These are phyloP conservation scores for Sylvietta virens DNA, from an alignment of 2,113 vertebrate genomes.

Conservation along the genomic window DNA sequence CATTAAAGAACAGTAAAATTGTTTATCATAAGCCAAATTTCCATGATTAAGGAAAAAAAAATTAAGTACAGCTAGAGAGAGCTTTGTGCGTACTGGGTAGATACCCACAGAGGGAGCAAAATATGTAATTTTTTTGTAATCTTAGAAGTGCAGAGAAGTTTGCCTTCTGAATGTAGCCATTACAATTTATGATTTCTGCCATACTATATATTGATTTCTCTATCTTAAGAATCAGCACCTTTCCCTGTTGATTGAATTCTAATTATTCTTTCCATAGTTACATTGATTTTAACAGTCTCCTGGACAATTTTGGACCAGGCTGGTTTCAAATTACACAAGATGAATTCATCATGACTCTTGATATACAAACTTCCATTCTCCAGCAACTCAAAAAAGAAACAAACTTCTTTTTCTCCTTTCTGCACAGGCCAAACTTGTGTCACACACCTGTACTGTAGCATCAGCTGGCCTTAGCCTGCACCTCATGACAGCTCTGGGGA, in stretches of 20 bases:
- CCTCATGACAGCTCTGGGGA: background rate
- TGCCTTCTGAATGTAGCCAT: background rate
- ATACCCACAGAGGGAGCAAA: background rate
- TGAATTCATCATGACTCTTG: slow-evolving; percentile 2
- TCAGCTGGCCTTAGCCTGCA: background rate
- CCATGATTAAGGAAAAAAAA: background rate
- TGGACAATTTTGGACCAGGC: background rate
- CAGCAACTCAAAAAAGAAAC: background rate
- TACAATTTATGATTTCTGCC: background rate
- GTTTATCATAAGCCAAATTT: background rate
- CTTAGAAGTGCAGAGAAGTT: background rate
- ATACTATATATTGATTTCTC: slow-evolving; percentile 4
- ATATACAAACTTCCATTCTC: background rate
- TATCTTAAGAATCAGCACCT: background rate
- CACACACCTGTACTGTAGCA: rapidly evolving
- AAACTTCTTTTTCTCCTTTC: background rate
- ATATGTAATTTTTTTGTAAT: background rate
- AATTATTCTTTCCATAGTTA: slow-evolving; percentile 2
- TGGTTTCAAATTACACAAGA: slow-evolving; percentile 24
- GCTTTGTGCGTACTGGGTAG: background rate
- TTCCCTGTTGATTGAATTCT: slow-evolving; percentile 5
- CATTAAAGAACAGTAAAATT: background rate
- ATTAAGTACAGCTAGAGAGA: background rate
- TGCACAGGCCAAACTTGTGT: background rate
- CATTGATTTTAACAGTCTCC: slow-evolving; percentile 10